phyloP scores from a whole-genome alignment of 2,113 vertebrate species.

The Octodon degus region DNA sequence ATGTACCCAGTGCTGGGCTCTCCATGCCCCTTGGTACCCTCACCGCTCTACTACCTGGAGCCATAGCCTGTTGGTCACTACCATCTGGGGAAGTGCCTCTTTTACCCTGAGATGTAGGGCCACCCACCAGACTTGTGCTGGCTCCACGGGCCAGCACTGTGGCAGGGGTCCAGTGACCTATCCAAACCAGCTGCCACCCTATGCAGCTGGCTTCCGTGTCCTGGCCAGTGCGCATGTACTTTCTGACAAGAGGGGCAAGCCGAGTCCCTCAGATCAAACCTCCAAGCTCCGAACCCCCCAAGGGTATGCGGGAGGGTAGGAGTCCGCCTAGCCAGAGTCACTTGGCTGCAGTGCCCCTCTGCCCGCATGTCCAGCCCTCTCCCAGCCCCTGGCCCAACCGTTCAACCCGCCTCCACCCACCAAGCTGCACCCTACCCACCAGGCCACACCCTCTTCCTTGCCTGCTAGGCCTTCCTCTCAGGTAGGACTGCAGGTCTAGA shows the following conservation, averaged over 20 bases:
- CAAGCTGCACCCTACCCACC: not conserved
- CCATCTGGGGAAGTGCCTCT: not conserved
- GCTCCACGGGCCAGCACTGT: no score
- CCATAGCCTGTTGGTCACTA: not conserved
- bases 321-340: not conserved
- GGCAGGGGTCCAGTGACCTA: not conserved
- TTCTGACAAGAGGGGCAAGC: not conserved
- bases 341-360: not conserved
- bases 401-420: no score
- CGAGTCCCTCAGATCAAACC: not conserved
- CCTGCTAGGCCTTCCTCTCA: not conserved
- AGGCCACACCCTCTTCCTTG: not conserved
- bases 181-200: not conserved
- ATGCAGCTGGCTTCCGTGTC: not conserved
- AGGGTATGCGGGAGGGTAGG: not conserved
- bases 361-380: no score
- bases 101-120: not conserved
- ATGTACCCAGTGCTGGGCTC: not conserved
- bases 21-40: not conserved
- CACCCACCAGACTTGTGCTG: no score
- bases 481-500: fast-evolving
- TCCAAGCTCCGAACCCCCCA: not conserved
- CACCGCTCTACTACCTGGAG: not conserved
- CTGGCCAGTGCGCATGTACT: not conserved
- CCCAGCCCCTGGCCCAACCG: not conserved